Base-by-base conservation (phyloP, 53 echinoderm and acorn worm species). In the Arbacia lixula region DNA sequence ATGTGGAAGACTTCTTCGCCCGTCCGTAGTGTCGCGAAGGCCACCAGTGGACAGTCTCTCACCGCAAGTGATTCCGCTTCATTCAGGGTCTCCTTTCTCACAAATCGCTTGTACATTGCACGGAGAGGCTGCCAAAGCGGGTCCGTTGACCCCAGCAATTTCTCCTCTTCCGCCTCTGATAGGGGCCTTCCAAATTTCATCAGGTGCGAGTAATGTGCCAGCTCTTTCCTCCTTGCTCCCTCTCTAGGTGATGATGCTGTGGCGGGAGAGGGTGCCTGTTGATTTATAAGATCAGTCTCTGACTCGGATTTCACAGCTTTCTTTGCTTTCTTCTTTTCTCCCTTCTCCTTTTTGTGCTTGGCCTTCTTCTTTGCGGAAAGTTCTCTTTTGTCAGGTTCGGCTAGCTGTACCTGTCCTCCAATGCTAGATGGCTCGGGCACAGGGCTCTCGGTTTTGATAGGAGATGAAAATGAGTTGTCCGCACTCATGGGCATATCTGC, bases 1-100 rank as follows among this genome's bases (percentile, higher is more conserved):
- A 78, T 12, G n/a, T 78, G 79, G 12, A 78, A 12, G 27, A 78
- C 24, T 37, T 78, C 79, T 41, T 60, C 39, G 3, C 79, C 79
- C 4, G 19, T 34, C 20, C 42, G 4, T 60, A 78, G 3, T 24
- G 28, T 4, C 4, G 58, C 38, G 28, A 58, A 57, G 24, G 40
- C 22, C 4, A 78, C 79, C 40, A 78, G 79, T 26, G 58, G 28
- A 2, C 60, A 78, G 39, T 12, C 60, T 17, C 60, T 78, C 39
- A 78, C 16, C 3, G 41, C 16, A 12, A 14, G 26, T 4, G 28
- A 40, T n/a, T 78, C 79, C 25, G 4, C 41, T 60, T 78, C 60
- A 60, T 12, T 60, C 17, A 78, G 17, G 5, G 16, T 39, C 6
- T 78, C 60, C 60, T 78, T 78, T 19, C 26, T 60, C 12, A 78